A percentile compares a stretch with the other conserved stretches of the same genome.
Evolutionary conservation across 2,113 vertebrate species (phyloP).

Genomic region (Mesitornis unicolor): DNA sequence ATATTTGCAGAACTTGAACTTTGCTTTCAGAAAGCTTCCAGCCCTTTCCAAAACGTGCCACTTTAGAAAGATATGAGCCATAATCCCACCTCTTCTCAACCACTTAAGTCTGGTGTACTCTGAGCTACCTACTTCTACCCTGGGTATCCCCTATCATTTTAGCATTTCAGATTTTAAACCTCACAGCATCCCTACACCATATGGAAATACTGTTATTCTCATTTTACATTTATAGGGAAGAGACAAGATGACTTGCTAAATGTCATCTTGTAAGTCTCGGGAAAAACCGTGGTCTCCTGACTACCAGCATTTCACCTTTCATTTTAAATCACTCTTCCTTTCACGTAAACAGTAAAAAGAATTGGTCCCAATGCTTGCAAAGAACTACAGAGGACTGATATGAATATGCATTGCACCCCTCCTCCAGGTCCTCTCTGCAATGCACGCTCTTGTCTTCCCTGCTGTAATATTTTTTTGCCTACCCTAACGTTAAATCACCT

Average conservation of each 20-base stretch:
- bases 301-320: background rate
- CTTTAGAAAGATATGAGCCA: background rate
- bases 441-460: background rate
- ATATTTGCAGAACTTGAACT: background rate
- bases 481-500: background rate
- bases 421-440: background rate
- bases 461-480: background rate
- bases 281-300: background rate
- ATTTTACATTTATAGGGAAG: background rate
- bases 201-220: background rate
- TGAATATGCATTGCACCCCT: background rate
- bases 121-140: background rate
- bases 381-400: background rate
- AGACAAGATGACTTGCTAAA: background rate
- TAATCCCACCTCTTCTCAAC: background rate
- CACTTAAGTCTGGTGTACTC: background rate
- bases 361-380: background rate
- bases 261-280: background rate
- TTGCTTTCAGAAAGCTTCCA: background rate
- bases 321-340: background rate
- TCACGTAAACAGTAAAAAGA: background rate
- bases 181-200: background rate
- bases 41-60: background rate
- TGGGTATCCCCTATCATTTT: background rate
- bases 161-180: background rate